These are phyloP conservation scores for Apis cerana DNA, from an alignment of 1,140 invertebrate species.

Conservation along the genomic window DNA sequence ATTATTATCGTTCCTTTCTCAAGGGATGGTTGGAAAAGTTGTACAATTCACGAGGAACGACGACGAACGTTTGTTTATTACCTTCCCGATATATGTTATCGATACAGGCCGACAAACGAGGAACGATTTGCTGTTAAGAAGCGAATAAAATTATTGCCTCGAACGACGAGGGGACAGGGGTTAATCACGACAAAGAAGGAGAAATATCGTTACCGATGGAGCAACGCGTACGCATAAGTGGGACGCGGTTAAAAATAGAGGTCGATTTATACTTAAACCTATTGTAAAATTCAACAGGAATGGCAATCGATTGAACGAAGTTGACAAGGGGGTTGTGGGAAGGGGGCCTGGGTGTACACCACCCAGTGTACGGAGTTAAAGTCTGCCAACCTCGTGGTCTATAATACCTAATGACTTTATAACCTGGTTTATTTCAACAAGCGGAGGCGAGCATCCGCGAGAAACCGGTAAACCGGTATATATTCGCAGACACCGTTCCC, in stretches of 20 bases:
- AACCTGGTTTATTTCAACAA: slow-evolving; percentile 49
- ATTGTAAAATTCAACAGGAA: slow-evolving; percentile 55
- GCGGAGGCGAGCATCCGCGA: slow-evolving; percentile 3
- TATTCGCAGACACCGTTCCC: neutral
- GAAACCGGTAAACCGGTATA: slow-evolving; percentile 46
- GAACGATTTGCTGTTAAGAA: neutral
- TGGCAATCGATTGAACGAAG: slow-evolving; percentile 56
- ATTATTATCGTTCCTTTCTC: neutral
- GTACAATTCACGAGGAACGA: neutral
- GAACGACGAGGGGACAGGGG: too few relatives aligned
- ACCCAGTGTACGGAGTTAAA: neutral
- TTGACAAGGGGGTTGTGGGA: slow-evolving; percentile 24
- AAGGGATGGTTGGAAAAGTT: neutral
- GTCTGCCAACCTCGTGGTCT: slow-evolving; percentile 29
- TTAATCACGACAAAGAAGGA: neutral
- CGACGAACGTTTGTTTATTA: neutral
- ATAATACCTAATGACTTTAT: slow-evolving; percentile 57
- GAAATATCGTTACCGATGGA: neutral
- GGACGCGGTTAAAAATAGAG: slow-evolving; percentile 7
- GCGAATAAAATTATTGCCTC: slow-evolving; percentile 2
- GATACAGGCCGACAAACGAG: slow-evolving; percentile 3
- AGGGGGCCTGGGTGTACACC: neutral
- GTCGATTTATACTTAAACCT: neutral
- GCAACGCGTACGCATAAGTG: neutral
- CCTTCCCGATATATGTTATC: neutral